Conservation (phyloP, 1,140 invertebrate species). For the Brachystomella parvula region DNA sequence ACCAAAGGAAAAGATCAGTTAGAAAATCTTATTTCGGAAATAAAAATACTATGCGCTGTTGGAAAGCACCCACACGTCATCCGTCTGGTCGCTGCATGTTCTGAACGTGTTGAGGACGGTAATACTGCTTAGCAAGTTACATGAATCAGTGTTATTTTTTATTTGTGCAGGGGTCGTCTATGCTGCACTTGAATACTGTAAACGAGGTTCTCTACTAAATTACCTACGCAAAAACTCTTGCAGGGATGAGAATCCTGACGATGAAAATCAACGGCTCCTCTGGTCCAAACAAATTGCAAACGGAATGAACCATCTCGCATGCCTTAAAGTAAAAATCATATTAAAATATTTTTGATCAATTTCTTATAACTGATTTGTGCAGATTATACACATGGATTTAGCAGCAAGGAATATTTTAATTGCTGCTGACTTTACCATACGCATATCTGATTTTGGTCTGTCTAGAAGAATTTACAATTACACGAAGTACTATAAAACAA, state of each 20-base stretch:
- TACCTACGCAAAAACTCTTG: not conserved
- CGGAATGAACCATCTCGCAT: not conserved
- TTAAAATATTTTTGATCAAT: too few species aligned
- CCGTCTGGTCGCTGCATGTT: not conserved
- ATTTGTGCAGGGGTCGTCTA: too few species aligned
- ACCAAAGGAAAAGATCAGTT: not conserved
- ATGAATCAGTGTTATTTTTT: too few species aligned
- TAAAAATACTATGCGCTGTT: not conserved
- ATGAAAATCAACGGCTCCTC: not conserved
- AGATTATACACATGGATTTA: not conserved
- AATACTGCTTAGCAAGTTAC: too few species aligned
- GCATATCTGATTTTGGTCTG: not conserved
- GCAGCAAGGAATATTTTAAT: not conserved
- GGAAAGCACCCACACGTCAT: not conserved
- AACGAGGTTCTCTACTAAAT: not conserved
- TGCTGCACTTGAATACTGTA: not conserved
- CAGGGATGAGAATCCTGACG: not conserved
- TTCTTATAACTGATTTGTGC: too few species aligned
- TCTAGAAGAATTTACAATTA: not conserved
- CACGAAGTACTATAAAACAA: not conserved
- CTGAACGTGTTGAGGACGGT: not conserved
- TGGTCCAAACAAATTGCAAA: conserved; percentile 1
- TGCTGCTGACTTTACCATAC: not conserved
- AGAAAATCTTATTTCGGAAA: not conserved
- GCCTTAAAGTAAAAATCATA: not conserved